A percentile compares a stretch with the other conserved stretches of the same genome.
Evolutionary conservation across 1,140 invertebrate species (phyloP).

Genomic region (Dryas iulia): DNA sequence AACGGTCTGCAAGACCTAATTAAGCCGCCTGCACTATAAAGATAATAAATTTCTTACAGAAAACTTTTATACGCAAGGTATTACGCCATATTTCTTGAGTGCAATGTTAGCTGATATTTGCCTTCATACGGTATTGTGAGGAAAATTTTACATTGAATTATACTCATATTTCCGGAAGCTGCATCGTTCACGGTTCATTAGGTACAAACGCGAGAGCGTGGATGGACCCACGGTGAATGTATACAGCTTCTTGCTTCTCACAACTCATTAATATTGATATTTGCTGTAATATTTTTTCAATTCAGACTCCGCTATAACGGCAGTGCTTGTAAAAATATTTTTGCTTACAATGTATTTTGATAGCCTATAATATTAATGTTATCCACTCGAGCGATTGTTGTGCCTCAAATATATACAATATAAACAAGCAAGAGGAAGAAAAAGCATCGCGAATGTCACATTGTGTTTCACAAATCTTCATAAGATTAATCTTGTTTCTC

Average conservation of each 20-base stretch:
- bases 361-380: background rate
- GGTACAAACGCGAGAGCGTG: conserved; percentile 35
- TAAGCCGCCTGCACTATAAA: conserved; percentile 26
- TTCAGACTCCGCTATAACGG: background rate
- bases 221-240: conserved; percentile 32
- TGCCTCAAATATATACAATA: background rate
- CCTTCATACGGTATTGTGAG: conserved; percentile 27
- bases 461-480: conserved; percentile 20
- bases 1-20: conserved; percentile 50
- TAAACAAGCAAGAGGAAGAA: background rate
- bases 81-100: conserved; percentile 35
- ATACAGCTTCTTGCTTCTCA: conserved; percentile 36
- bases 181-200: conserved; percentile 55
- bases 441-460: background rate
- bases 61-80: conserved; percentile 15
- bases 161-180: conserved; percentile 45
- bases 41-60: background rate
- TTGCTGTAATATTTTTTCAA: conserved; percentile 25
- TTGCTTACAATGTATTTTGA: background rate
- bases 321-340: background rate
- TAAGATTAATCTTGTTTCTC: conserved; percentile 34
- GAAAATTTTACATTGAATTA: conserved; percentile 24
- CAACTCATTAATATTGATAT: conserved; percentile 50
- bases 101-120: conserved; percentile 30
- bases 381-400: background rate